Base-by-base conservation (phyloP, 1,140 invertebrate species). In the Drosophila pruinosa region DNA sequence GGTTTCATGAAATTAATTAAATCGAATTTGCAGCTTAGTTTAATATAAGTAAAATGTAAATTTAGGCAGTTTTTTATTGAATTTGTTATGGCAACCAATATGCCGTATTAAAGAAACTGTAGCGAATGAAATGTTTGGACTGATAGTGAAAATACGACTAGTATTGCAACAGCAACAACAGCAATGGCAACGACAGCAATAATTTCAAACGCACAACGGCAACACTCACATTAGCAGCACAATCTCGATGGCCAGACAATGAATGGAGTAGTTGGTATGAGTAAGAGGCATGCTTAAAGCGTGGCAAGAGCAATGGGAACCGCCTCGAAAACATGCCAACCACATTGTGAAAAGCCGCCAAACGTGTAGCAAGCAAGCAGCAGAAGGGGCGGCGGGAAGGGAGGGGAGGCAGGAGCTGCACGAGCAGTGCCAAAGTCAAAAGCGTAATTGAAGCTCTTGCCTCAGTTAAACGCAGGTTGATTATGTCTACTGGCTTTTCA, bases 391-490 rank as follows among this genome's bases (percentile, higher is more conserved):
- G 0, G 2, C 2, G 5, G 4, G 15, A n/a, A 31, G 8, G 14
- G 8, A 10, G 7, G 24, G 5, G 2, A 15, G 14, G 14, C 31
- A 4, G 19, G 43, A 54, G 6, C 17, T 1, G 15, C 17, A 28
- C 17, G 15, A 19, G 28, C 39, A 67, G 41, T 15, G 56, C 63
- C 71, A 77, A 77, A 77, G 74, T 74, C 74, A 77, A 77, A 82
- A 78, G 74, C 69, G 78, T 88, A 86, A 88, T 86, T 88, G 82
- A 86, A 88, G 81, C 78, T 67, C 64, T 56, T 75, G 81, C 78
- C 74, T 56, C 71, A 82, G 82, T 61, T 86, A 86, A 86, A 88
- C 63, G 81, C 73, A 69, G 52, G 70, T 47, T 75, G 81, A 86
- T 86, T 86, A 86, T 86, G 82, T 81, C 82, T 78, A 59, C 53